Percentiles rank a stretch among this genome's conserved stretches.
Evolutionary conservation across 23 tunicate genomes (phyloP).

Genomic region (Pegea sp.): DNA sequence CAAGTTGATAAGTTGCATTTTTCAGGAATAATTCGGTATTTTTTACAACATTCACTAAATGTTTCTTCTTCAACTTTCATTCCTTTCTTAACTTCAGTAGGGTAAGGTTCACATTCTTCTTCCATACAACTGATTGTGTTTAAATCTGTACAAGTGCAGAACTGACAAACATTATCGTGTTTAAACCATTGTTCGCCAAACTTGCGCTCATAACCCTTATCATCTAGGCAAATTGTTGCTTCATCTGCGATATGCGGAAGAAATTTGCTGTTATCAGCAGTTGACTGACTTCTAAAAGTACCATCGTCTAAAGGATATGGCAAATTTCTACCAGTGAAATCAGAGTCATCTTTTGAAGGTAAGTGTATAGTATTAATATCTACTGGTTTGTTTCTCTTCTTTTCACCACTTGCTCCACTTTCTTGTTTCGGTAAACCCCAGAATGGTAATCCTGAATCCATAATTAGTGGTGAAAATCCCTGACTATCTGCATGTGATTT

Average conservation of each 20-base stretch:
- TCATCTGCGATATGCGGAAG: slow-evolving; percentile 41
- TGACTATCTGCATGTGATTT: not conserved
- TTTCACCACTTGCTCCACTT: not conserved
- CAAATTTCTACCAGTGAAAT: too few relatives aligned
- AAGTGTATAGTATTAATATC: too few relatives aligned
- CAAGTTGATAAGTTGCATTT: slow-evolving; percentile 26
- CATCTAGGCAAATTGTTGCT: slow-evolving; percentile 51
- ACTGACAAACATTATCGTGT: slow-evolving; percentile 22
- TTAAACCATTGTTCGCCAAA: slow-evolving; percentile 65
- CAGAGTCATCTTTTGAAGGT: too few relatives aligned
- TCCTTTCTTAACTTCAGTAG: slow-evolving; percentile 10
- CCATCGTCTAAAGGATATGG: too few relatives aligned
- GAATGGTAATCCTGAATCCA: too few relatives aligned
- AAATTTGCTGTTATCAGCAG: not conserved
- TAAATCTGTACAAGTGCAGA: slow-evolving; percentile 51
- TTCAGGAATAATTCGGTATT: slow-evolving; percentile 21
- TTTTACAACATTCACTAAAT: slow-evolving; percentile 35
- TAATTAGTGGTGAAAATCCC: too few relatives aligned
- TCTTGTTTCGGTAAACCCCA: too few relatives aligned
- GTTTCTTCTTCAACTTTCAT: slow-evolving; percentile 34
- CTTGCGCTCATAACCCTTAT: slow-evolving; percentile 37
- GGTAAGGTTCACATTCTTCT: slow-evolving; percentile 56
- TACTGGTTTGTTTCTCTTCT: too few relatives aligned
- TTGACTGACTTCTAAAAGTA: not conserved
- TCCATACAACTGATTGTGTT: slow-evolving; percentile 17